Percentiles rank a stretch among this genome's conserved stretches.
phyloP scores from a whole-genome alignment of 2,888 invertebrate species.

The Alentia gelatinosa region DNA sequence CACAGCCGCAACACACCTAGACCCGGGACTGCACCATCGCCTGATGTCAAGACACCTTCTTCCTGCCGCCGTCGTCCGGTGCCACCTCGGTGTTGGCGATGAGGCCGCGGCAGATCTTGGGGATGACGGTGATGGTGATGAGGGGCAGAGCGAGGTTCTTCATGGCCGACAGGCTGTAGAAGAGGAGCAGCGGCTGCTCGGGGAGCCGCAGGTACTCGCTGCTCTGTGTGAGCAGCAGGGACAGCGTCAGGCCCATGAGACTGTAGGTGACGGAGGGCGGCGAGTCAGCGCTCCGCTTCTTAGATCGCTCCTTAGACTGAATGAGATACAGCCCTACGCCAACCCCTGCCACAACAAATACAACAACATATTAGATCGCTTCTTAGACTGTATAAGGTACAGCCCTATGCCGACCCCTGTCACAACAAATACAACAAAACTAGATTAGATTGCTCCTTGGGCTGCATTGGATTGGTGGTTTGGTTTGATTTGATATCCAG shows the following conservation, averaged over 20 bases:
- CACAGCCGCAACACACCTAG: too few relatives aligned
- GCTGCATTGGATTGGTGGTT: too few relatives aligned
- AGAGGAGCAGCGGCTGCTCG: neutral
- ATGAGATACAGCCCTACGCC: neutral
- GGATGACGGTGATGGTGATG: constrained; percentile 11
- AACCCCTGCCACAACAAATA: neutral
- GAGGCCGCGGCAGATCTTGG: constrained; percentile 34
- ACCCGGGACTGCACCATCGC: constrained; percentile 44
- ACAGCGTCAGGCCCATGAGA: constrained; percentile 36
- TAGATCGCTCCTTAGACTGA: neutral
- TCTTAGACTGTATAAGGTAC: too few relatives aligned
- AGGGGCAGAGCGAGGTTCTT: neutral
- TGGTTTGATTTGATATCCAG: too few relatives aligned
- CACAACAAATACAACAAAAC: too few relatives aligned
- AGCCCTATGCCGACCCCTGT: too few relatives aligned
- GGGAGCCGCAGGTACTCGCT: constrained; percentile 42
- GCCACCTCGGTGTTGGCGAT: neutral
- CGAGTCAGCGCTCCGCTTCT: neutral
- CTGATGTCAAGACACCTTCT: constrained; percentile 46
- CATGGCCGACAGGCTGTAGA: neutral
- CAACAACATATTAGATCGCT: too few relatives aligned
- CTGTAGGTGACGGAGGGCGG: neutral
- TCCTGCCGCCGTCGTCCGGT: neutral
- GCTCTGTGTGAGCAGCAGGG: constrained; percentile 50
- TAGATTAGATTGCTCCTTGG: too few relatives aligned